These are phyloP conservation scores for Pteronura brasiliensis DNA, from an alignment of 2,113 vertebrate genomes.

Conservation along the genomic window DNA sequence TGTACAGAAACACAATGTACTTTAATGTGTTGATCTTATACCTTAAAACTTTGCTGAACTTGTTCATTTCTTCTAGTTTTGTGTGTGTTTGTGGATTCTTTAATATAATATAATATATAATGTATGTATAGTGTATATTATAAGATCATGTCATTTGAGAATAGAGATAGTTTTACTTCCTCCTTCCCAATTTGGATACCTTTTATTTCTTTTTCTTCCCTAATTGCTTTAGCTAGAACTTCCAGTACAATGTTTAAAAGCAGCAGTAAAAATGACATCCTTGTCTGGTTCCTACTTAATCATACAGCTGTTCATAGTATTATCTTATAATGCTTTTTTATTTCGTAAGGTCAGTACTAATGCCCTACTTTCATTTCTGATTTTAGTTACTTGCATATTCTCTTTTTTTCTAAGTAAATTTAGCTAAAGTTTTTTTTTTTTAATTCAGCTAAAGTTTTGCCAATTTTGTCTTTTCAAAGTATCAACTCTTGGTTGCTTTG, in stretches of 20 bases:
- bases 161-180: background rate
- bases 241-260: background rate
- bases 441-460: background rate
- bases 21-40: background rate
- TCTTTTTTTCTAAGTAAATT: background rate
- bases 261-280: background rate
- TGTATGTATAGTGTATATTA: background rate
- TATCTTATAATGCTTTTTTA: background rate
- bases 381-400: background rate
- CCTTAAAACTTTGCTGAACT: background rate
- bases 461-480: background rate
- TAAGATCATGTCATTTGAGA: background rate
- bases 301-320: background rate
- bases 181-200: background rate
- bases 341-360: background rate
- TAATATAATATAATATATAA: background rate
- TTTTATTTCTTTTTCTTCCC: background rate
- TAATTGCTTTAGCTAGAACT: background rate
- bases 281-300: background rate
- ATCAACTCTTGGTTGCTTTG: background rate
- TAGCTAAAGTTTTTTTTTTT: background rate
- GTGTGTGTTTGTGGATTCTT: background rate
- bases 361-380: background rate
- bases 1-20: background rate
- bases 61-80: background rate